Conservation (phyloP, 1,140 invertebrate genomes). For the Dryas iulia region DNA sequence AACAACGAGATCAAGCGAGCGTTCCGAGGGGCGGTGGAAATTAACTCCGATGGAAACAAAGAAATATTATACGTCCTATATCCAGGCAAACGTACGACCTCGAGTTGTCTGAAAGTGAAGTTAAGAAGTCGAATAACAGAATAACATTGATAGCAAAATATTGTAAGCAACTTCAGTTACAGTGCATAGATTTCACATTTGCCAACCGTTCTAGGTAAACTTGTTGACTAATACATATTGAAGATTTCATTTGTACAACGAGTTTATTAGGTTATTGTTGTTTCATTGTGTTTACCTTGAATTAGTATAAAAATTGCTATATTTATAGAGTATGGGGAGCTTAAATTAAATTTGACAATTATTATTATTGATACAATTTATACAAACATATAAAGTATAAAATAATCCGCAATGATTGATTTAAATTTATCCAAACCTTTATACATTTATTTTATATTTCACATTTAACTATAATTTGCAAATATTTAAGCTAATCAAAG, state of each 20-base stretch:
- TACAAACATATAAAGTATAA: too few species aligned
- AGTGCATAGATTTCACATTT: background rate
- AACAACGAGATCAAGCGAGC: constrained; percentile 18
- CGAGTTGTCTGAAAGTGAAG: constrained; percentile 13
- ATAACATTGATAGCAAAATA: background rate
- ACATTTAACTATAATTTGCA: too few species aligned
- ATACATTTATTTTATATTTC: too few species aligned
- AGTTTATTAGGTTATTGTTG: background rate
- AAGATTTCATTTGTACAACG: background rate
- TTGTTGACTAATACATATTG: background rate
- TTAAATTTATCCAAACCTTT: too few species aligned
- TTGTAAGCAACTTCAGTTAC: background rate
- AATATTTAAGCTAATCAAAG: constrained; percentile 10
- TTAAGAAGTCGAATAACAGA: constrained; percentile 10
- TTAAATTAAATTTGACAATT: too few species aligned
- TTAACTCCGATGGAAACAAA: constrained; percentile 21
- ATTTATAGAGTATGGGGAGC: too few species aligned
- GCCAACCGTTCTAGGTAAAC: background rate
- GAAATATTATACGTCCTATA: constrained; percentile 16
- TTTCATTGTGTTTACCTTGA: background rate
- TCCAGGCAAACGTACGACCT: constrained; percentile 9
- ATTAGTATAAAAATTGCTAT: too few species aligned
- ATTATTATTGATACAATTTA: too few species aligned
- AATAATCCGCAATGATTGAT: too few species aligned
- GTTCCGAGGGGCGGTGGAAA: constrained; percentile 13